A percentile compares a stretch with the other conserved stretches of the same genome.
Conservation (phyloP, 2,888 invertebrate genomes). For the Microchrysa polita region DNA sequence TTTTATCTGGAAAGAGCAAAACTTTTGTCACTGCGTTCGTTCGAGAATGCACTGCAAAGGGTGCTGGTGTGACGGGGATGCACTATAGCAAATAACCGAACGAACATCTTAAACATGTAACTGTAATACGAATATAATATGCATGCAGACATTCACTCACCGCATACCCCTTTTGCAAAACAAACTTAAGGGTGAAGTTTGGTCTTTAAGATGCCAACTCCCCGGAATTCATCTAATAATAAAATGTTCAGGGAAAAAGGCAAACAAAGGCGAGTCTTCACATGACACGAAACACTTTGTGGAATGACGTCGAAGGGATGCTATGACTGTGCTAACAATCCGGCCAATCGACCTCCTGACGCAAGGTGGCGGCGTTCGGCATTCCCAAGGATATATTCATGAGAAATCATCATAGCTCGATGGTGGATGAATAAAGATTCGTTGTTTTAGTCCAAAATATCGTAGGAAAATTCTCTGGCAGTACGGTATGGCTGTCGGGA, state of each 20-base stretch:
- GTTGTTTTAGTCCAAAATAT: slow-evolving; percentile 28
- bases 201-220: background rate
- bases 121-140: background rate
- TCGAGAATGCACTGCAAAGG: background rate
- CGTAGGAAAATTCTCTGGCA: slow-evolving; percentile 2
- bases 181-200: background rate
- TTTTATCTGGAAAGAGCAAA: background rate
- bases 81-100: background rate
- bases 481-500: background rate
- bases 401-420: slow-evolving; percentile 8
- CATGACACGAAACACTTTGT: background rate
- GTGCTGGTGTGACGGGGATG: background rate
- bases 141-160: too few relatives aligned
- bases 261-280: slow-evolving; percentile 14
- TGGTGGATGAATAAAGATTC: slow-evolving; percentile 23
- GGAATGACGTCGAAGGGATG: slow-evolving; percentile 14
- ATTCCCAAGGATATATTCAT: slow-evolving; percentile 34
- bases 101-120: background rate
- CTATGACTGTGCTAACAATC: too few relatives aligned
- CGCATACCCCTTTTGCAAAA: background rate
- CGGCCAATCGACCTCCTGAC: slow-evolving; percentile 22
- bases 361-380: slow-evolving; percentile 11
- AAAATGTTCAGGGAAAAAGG: slow-evolving; percentile 24
- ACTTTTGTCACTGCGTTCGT: slow-evolving; percentile 14
- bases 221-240: slow-evolving; percentile 35